These are phyloP conservation scores for Axinella damicornis DNA, from an alignment of 37 sponge, comb jelly and placozoan species.

Conservation along the genomic window DNA sequence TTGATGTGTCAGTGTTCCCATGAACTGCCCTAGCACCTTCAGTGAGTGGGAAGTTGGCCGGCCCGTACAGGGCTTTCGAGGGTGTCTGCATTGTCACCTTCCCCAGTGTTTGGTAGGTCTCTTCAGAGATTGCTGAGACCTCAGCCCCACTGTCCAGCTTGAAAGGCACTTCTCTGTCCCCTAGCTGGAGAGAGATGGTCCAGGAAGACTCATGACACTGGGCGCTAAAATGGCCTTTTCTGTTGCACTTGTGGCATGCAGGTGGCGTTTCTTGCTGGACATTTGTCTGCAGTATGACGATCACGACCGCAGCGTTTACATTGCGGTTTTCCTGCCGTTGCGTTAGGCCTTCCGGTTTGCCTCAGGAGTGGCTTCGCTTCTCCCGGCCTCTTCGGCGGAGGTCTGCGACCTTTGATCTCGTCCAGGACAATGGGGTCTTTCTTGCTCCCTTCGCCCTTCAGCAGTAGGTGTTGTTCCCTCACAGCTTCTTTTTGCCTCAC, in stretches of 20 bases:
- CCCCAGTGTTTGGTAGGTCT: slow-evolving; percentile 28
- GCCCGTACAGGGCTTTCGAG: slow-evolving; percentile 54
- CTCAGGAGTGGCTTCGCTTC: too few species aligned
- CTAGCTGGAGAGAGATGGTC: slow-evolving; percentile 15
- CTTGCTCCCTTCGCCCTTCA: slow-evolving; percentile 1
- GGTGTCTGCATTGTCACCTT: background rate
- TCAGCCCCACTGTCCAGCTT: slow-evolving; percentile 77
- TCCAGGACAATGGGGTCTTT: background rate
- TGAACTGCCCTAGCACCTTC: slow-evolving; percentile 37
- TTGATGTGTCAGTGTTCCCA: background rate
- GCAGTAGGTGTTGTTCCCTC: slow-evolving; percentile 14
- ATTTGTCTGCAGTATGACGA: slow-evolving; percentile 11
- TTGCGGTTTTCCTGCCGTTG: too few species aligned
- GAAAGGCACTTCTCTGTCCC: slow-evolving; percentile 17
- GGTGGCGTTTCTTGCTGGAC: slow-evolving; percentile 38
- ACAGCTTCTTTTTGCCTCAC: slow-evolving; percentile 35
- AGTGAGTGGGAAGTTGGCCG: slow-evolving; percentile 25
- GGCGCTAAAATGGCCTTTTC: slow-evolving; percentile 55
- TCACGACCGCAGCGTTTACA: slow-evolving; percentile 16
- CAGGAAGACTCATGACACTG: slow-evolving; percentile 41
- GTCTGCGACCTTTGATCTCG: background rate
- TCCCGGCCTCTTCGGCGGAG: background rate
- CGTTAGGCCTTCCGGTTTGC: too few species aligned
- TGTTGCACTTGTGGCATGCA: slow-evolving; percentile 52
- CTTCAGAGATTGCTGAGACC: slow-evolving; percentile 54